A percentile compares a stretch with the other conserved stretches of the same genome.
Evolutionary conservation across 1,140 invertebrate genomes (phyloP).

Genomic region (Drosophila melanogaster): Release_6_plus_ISO1_MT NT_033777.3:22474501-22475000

Average conservation of each 20-base stretch:
- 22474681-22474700: conserved; percentile 76
- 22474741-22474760: conserved; percentile 62
- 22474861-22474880: conserved; percentile 46
- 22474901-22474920: conserved; percentile 58
- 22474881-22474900: conserved; percentile 64
- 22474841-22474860: conserved; percentile 27
- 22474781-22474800: conserved; percentile 51
- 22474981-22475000: conserved; percentile 12
- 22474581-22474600: conserved; percentile 18
- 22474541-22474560: conserved; percentile 62
- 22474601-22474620: neutral
- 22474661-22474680: conserved; percentile 70
- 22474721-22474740: conserved; percentile 66
- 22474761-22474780: conserved; percentile 61
- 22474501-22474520: conserved; percentile 60
- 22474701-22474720: conserved; percentile 84
- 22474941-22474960: conserved; percentile 39
- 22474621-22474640: conserved; percentile 32
- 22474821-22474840: conserved; percentile 34
- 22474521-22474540: conserved; percentile 54
- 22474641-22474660: conserved; percentile 62
- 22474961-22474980: conserved; percentile 2
- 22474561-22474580: conserved; percentile 66
- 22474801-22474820: conserved; percentile 51
- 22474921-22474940: conserved; percentile 82